phyloP scores from a whole-genome alignment of 2,797 vertebrate species.

The Prunella strophiata region DNA sequence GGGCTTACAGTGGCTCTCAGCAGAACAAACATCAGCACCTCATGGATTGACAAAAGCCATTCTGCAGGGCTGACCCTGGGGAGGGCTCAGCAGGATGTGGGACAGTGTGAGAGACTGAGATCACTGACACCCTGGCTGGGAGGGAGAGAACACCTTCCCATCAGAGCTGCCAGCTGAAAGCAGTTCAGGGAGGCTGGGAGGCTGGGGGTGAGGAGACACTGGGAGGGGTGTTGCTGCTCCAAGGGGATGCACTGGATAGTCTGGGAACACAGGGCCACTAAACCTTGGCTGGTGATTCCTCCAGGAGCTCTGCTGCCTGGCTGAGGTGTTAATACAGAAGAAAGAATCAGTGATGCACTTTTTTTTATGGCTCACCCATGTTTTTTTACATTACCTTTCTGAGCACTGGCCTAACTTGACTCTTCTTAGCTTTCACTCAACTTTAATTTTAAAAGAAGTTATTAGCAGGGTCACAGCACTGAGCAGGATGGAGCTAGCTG shows the following conservation, averaged over 20 bases:
- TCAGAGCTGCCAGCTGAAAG: not conserved
- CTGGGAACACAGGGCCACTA: not conserved
- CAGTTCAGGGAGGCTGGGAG: not conserved
- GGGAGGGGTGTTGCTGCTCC: not conserved
- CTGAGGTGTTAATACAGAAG: not conserved
- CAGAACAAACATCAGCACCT: not conserved
- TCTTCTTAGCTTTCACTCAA: constrained; percentile 23
- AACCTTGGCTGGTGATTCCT: not conserved
- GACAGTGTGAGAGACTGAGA: not conserved
- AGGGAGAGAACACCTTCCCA: not conserved
- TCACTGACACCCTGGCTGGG: not conserved
- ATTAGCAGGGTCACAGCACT: not conserved
- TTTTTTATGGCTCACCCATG: not conserved
- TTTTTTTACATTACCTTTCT: not conserved
- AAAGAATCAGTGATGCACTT: not conserved
- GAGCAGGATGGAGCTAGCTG: constrained; percentile 3
- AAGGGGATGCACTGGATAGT: not conserved
- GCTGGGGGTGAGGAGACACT: not conserved
- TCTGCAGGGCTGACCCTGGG: not conserved
- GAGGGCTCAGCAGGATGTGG: fast-evolving
- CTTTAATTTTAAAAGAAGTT: constrained; percentile 1
- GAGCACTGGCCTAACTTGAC: not conserved
- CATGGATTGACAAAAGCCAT: not conserved
- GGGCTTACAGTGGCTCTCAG: not conserved
- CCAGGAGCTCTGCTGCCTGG: not conserved